A percentile compares a stretch with the other conserved stretches of the same genome.
These are phyloP conservation scores for Ictalurus punctatus DNA, from an alignment of 2,113 vertebrate species.

Conservation along the genomic window DNA sequence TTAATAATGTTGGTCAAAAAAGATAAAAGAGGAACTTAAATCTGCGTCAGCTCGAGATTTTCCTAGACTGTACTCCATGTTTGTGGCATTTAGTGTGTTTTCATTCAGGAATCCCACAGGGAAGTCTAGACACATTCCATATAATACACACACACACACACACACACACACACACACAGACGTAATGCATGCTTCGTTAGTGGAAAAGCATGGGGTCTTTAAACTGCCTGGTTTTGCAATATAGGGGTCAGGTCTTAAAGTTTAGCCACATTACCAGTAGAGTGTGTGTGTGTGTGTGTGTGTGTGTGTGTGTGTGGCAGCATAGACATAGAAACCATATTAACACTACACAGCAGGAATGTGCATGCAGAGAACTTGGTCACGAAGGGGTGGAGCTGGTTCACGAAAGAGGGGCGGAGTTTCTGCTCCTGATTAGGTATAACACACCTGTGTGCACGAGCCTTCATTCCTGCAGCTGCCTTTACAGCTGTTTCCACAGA, in stretches of 20 bases:
- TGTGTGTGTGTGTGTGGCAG: too few species aligned
- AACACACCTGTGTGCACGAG: background rate
- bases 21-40: slow-evolving; percentile 34
- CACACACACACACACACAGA: background rate
- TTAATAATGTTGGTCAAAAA: background rate
- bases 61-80: slow-evolving; percentile 21
- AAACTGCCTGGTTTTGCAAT: background rate
- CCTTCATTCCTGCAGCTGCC: background rate
- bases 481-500: background rate
- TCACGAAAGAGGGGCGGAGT: background rate
- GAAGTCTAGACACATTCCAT: slow-evolving; percentile 5
- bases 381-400: background rate
- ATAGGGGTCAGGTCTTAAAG: background rate
- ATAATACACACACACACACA: background rate
- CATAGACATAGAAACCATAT: background rate
- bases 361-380: background rate
- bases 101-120: background rate
- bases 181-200: background rate
- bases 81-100: slow-evolving; percentile 6
- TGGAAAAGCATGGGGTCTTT: background rate
- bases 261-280: background rate
- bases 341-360: background rate
- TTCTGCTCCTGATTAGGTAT: background rate
- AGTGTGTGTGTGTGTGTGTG: too few species aligned
- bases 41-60: slow-evolving; percentile 31